These are phyloP conservation scores for Formica selysi DNA, from an alignment of 1,140 invertebrate genomes.

Conservation along the genomic window DNA sequence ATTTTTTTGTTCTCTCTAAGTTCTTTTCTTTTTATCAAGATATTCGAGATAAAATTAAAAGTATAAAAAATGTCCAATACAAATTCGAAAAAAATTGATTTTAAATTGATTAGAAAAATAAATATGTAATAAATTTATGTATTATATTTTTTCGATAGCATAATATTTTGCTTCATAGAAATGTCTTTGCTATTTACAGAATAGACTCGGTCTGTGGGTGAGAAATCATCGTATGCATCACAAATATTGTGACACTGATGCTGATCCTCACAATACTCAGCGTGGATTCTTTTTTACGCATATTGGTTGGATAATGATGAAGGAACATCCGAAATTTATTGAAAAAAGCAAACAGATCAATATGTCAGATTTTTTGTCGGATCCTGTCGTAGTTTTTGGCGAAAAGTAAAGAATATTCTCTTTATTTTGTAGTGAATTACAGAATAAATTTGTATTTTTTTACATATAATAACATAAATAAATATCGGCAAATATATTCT, in stretches of 20 bases:
- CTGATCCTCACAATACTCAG: conserved; percentile 44
- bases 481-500: neutral
- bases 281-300: conserved; percentile 53
- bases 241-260: conserved; percentile 55
- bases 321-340: conserved; percentile 53
- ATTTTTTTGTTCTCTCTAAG: too few species aligned
- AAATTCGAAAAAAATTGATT: neutral
- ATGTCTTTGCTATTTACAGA: conserved; percentile 11
- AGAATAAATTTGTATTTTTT: neutral
- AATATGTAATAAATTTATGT: neutral
- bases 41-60: neutral
- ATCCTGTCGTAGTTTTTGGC: conserved; percentile 32
- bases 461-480: neutral
- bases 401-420: conserved; percentile 3
- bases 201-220: neutral
- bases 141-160: too few species aligned
- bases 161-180: too few species aligned
- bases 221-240: conserved; percentile 45
- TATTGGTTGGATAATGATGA: conserved; percentile 49
- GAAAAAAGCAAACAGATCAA: conserved; percentile 38
- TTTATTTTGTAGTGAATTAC: neutral
- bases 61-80: neutral
- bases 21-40: too few species aligned
- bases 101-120: neutral
- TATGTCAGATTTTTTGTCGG: conserved; percentile 36